phyloP scores from a whole-genome alignment of 2,797 vertebrate species.

The Danio choprae region DNA sequence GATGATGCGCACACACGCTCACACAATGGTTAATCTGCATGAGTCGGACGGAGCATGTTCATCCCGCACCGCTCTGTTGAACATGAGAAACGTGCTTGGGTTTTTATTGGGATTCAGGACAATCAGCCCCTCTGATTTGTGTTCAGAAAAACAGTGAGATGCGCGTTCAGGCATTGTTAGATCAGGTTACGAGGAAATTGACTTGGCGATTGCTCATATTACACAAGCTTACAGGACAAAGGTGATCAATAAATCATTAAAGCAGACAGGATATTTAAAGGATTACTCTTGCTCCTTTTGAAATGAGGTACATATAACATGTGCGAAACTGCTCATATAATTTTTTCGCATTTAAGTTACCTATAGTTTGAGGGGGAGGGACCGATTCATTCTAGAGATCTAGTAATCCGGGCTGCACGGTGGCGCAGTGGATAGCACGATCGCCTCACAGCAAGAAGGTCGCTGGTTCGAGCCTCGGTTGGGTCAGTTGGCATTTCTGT shows the following conservation, averaged over 20 bases:
- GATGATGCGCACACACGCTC: background rate
- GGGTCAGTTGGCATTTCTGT: no score
- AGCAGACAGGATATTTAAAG: background rate
- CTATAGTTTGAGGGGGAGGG: background rate
- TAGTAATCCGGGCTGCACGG: no score
- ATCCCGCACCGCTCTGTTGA: slow-evolving; percentile 10
- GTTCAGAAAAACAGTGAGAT: background rate
- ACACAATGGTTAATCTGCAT: slow-evolving; percentile 11
- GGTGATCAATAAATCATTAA: slow-evolving; percentile 17
- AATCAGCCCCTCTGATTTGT: background rate
- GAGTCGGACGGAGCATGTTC: slow-evolving; percentile 21
- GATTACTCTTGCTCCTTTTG: background rate
- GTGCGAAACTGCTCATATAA: background rate
- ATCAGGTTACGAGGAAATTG: slow-evolving; percentile 14
- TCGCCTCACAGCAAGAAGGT: no score
- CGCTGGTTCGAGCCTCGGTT: no score
- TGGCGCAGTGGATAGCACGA: no score
- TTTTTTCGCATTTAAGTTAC: background rate
- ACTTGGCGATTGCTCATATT: slow-evolving; percentile 9
- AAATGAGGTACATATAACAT: background rate
- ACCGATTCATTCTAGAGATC: no score
- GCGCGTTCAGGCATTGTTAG: slow-evolving; percentile 5
- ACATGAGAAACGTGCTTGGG: slow-evolving; percentile 20
- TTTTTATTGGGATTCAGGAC: background rate
- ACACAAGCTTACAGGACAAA: slow-evolving; percentile 1